Base-by-base conservation (phyloP, 2,113 vertebrate genomes). In the Pagrus major region DNA sequence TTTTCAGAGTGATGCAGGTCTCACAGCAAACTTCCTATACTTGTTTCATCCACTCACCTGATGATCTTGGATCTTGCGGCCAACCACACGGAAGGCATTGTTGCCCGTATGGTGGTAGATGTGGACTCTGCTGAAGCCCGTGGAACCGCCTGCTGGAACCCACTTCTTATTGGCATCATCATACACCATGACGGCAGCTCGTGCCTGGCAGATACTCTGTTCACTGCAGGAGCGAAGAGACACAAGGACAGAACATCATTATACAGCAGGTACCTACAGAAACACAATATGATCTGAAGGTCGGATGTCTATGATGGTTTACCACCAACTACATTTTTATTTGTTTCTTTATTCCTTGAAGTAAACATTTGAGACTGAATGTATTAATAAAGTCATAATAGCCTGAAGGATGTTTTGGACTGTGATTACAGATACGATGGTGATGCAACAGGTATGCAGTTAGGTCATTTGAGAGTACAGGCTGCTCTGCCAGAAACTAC, bases 151-250 rank as follows among this genome's bases (percentile, higher is more conserved):
- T 31, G 98, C 97, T 15, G 98, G 97, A 81, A 99, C 96, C 98
- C 98, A 99, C 91, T 99, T 99, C 95, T 99, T 99, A 86, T 99
- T 99, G 96, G 96, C 96, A 87, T 99, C 98, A 29, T 99, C 98
- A 0, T 99, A 99, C 84, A 99, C 97, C 98, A 99, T 99, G 75
- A 99, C 97, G 67, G 98, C 98, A 82, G 98, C 98, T 93, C 98
- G 96, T 18, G 98, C 98, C 95, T 99, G 98, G 94, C 98, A 99
- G 95, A 99, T 99, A 89, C 98, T 99, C 95, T 99, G 98, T 93
- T 99, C 98, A 92, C 98, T 99, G 94, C 16, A 60, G n/a, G 27
- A 20, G 64, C 31, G 74, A 6, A 7, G 25, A 78, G 39, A 86
- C 31, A 87, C n/a, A 72, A 9, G 59, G 0, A 75, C n/a, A 71